Conservation (phyloP, 2,888 invertebrate genomes). For the Drosophila meridionalis region DNA sequence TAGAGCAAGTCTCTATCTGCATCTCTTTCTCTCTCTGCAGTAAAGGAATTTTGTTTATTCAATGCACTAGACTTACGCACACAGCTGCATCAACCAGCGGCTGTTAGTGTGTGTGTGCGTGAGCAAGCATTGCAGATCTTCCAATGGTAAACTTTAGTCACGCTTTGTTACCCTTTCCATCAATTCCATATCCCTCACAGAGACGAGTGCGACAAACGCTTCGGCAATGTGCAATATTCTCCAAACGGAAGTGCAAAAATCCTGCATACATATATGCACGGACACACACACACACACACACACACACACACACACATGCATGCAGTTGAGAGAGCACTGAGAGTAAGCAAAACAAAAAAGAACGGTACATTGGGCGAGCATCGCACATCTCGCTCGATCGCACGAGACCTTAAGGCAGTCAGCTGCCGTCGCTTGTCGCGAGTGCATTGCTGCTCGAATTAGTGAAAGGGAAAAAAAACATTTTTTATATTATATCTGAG, state of each 20-base stretch:
- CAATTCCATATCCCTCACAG: too few relatives aligned
- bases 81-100: not conserved
- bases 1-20: not conserved
- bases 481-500: not conserved
- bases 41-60: not conserved
- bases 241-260: not conserved
- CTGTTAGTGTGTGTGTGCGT: not conserved
- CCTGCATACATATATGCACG: too few relatives aligned
- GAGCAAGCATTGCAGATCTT: not conserved
- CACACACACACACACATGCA: not conserved
- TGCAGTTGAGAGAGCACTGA: not conserved
- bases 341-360: not conserved
- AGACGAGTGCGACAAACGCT: not conserved
- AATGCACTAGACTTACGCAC: not conserved
- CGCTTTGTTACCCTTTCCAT: not conserved
- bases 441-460: not conserved
- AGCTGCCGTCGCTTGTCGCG: not conserved
- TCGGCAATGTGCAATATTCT: not conserved
- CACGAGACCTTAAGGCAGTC: not conserved
- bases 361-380: not conserved
- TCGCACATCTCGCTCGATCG: not conserved
- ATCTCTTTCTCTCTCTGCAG: not conserved
- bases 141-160: not conserved
- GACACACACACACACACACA: not conserved
- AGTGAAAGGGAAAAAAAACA: not conserved